Conservation (phyloP, 1,140 invertebrate genomes). For the Hyles vespertilio region DNA sequence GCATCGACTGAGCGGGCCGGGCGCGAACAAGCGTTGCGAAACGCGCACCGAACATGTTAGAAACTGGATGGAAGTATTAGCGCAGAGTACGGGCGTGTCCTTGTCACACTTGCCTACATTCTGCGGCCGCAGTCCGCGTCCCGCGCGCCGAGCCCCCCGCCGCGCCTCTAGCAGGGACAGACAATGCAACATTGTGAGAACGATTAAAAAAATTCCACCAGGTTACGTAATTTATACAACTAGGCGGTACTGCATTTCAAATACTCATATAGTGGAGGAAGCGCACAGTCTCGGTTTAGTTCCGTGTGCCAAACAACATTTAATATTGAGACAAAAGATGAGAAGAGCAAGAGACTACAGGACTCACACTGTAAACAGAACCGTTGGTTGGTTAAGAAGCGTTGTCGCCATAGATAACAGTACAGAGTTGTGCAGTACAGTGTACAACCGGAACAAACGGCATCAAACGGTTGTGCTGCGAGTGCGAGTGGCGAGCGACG, state of each 20-base stretch:
- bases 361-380: too few relatives aligned
- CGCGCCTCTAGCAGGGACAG: constrained; percentile 48
- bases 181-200: constrained; percentile 59
- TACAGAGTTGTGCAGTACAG: constrained; percentile 33
- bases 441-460: constrained; percentile 63
- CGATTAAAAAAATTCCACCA: constrained; percentile 53
- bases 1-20: constrained; percentile 45
- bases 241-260: not conserved
- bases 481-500: constrained; percentile 26
- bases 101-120: constrained; percentile 75
- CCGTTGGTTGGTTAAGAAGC: too few relatives aligned
- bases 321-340: too few relatives aligned
- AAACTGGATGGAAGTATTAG: constrained; percentile 73
- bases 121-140: constrained; percentile 44
- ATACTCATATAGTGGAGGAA: not conserved
- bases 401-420: too few relatives aligned
- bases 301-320: too few relatives aligned
- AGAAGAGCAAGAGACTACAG: too few relatives aligned
- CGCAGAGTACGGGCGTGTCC: constrained; percentile 71
- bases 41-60: constrained; percentile 64
- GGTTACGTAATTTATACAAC: constrained; percentile 28
- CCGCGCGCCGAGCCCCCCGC: constrained; percentile 39
- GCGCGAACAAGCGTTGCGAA: constrained; percentile 62
- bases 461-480: constrained; percentile 43
- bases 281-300: too few relatives aligned